Conservation (phyloP, 2,888 invertebrate species). For the Trichogramma evanescens region DNA sequence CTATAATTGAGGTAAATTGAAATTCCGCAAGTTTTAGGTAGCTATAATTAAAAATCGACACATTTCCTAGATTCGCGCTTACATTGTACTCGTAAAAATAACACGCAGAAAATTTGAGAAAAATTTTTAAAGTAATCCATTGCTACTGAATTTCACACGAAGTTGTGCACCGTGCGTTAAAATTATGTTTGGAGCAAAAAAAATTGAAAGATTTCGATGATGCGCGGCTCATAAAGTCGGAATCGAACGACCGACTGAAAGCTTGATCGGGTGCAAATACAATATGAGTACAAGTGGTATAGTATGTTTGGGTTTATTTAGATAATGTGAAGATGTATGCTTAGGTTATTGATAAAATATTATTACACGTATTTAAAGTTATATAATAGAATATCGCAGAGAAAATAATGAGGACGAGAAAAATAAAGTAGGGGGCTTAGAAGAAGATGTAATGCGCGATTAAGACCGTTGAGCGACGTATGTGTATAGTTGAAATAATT, state of each 20-base stretch:
- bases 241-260: no score
- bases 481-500: constrained; percentile 21
- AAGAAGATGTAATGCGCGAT: constrained; percentile 4
- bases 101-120: no score
- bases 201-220: no score
- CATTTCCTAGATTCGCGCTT: constrained; percentile 12
- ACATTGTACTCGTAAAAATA: no score
- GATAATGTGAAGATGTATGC: constrained; percentile 27
- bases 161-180: no score
- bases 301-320: constrained; percentile 1
- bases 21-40: neutral
- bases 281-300: no score
- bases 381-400: constrained; percentile 25
- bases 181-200: no score
- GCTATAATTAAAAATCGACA: constrained; percentile 12
- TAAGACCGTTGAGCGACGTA: constrained; percentile 22
- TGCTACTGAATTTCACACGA: no score
- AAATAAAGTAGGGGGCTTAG: neutral
- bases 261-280: no score
- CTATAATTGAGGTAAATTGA: neutral
- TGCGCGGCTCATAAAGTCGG: no score
- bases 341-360: constrained; percentile 40
- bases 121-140: no score
- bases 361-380: constrained; percentile 31
- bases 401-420: constrained; percentile 10